phyloP scores from a whole-genome alignment of 2,888 invertebrate genomes.

The Metopia argyrocephala region DNA sequence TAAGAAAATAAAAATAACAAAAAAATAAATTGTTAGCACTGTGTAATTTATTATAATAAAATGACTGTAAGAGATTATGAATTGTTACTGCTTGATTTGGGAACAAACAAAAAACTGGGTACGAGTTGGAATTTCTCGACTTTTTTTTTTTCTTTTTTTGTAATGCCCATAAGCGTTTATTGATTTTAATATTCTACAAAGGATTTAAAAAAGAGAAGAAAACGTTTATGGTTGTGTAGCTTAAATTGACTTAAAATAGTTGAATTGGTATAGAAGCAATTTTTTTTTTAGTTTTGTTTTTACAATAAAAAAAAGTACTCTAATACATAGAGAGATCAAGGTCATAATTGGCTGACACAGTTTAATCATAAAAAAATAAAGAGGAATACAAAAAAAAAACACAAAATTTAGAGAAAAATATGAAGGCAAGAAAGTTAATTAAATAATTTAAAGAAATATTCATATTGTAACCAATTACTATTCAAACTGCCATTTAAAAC shows the following conservation, averaged over 20 bases:
- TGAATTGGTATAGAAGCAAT: neutral
- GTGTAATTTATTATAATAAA: constrained; percentile 35
- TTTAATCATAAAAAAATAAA: neutral
- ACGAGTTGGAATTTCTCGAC: neutral
- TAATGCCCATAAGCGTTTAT: neutral
- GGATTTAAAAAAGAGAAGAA: neutral
- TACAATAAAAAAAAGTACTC: neutral
- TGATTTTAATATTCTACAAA: neutral
- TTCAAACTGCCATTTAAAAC: no score
- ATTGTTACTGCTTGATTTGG: neutral
- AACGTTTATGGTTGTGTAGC: neutral
- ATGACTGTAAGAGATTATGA: constrained; percentile 31
- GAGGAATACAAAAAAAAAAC: neutral
- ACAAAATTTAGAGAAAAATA: no score
- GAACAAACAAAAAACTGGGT: neutral
- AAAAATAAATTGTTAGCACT: neutral
- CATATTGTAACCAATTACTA: no score
- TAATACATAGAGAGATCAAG: neutral
- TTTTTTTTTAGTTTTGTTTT: neutral
- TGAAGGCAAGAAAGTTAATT: no score
- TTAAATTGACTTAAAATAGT: neutral
- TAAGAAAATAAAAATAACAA: neutral
- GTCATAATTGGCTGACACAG: neutral
- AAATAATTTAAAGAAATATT: no score
- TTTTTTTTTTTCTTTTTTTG: neutral